Conservation (phyloP, 2,797 vertebrate species). For the Galaxias olidus region DNA sequence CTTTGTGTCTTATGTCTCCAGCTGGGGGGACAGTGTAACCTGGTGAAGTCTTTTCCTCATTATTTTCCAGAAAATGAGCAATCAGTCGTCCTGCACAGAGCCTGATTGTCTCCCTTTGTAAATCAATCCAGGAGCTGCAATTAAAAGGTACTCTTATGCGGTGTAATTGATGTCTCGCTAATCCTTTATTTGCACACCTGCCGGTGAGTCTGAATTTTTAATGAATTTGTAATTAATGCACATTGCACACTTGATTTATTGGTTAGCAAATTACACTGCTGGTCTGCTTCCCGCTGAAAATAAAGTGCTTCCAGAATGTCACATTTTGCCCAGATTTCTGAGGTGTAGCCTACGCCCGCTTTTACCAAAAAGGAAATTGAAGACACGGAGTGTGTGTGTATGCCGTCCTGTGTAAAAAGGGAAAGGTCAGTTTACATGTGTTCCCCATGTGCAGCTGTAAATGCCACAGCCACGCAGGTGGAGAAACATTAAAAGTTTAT, state of each 20-base stretch:
- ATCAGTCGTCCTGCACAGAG: slow-evolving; percentile 74
- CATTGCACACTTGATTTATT: slow-evolving; percentile 81
- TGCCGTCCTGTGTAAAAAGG: slow-evolving; percentile 16
- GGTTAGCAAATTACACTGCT: slow-evolving; percentile 73
- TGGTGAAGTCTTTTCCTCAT: slow-evolving; percentile 76
- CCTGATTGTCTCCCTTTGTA: slow-evolving; percentile 80
- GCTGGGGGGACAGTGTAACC: slow-evolving; percentile 61
- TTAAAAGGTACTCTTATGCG: slow-evolving; percentile 84
- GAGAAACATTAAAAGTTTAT: slow-evolving; percentile 42
- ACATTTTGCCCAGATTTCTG: slow-evolving; percentile 48
- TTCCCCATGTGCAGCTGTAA: slow-evolving; percentile 37
- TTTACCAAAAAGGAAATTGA: slow-evolving; percentile 23
- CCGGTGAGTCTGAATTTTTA: slow-evolving; percentile 81
- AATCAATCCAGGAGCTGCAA: slow-evolving; percentile 83
- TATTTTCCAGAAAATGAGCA: slow-evolving; percentile 80
- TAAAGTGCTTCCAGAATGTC: slow-evolving; percentile 50
- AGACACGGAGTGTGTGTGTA: slow-evolving; percentile 17
- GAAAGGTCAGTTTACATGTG: slow-evolving; percentile 40
- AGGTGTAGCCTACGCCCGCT: slow-evolving; percentile 25
- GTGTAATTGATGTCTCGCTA: slow-evolving; percentile 83
- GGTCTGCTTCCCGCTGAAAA: slow-evolving; percentile 64
- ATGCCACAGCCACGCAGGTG: slow-evolving; percentile 32
- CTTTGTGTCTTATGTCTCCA: slow-evolving; percentile 43
- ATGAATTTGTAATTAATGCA: slow-evolving; percentile 86
- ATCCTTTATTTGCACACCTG: slow-evolving; percentile 89